Percentiles rank a stretch among this genome's conserved stretches.
These are phyloP conservation scores for Amphiura filiformis DNA, from an alignment of 35 echinoderm and acorn worm species.

Conservation along the genomic window DNA sequence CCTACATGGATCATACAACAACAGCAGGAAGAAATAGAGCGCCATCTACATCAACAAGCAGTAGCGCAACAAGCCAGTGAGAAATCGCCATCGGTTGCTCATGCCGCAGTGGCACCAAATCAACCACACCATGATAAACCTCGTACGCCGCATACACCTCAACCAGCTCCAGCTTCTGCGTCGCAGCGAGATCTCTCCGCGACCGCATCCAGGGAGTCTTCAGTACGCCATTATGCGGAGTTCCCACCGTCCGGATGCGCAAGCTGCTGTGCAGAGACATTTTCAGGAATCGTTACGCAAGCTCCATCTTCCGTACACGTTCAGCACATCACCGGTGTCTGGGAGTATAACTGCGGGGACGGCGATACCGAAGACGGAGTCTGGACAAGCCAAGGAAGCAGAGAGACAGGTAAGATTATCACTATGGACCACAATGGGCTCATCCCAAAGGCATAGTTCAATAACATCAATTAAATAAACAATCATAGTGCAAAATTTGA, in stretches of 20 bases:
- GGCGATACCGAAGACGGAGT: slow-evolving; percentile 73
- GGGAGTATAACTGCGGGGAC: slow-evolving; percentile 89
- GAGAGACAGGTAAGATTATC: slow-evolving; percentile 59
- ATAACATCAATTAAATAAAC: too few species aligned
- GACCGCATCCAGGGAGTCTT: neutral
- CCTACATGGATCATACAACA: slow-evolving; percentile 10
- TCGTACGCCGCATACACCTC: slow-evolving; percentile 21
- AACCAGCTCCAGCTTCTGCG: slow-evolving; percentile 24
- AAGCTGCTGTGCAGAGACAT: slow-evolving; percentile 90
- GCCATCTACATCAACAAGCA: slow-evolving; percentile 31
- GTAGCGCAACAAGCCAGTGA: neutral
- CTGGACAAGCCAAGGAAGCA: slow-evolving; percentile 11
- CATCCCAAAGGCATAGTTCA: too few species aligned
- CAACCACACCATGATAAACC: slow-evolving; percentile 18
- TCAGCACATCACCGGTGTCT: slow-evolving; percentile 44
- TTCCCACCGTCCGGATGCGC: slow-evolving; percentile 35
- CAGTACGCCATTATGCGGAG: neutral
- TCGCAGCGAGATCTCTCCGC: neutral
- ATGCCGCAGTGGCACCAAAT: neutral
- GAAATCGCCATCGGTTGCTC: neutral
- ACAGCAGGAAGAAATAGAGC: slow-evolving; percentile 24
- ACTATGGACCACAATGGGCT: too few species aligned
- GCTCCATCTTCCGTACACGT: slow-evolving; percentile 54
- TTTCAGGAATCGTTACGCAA: slow-evolving; percentile 97
- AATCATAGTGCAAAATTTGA: too few species aligned